A percentile compares a stretch with the other conserved stretches of the same genome.
Conservation (phyloP, 2,797 vertebrate genomes). For the Cynodonichthys magdalenae region DNA sequence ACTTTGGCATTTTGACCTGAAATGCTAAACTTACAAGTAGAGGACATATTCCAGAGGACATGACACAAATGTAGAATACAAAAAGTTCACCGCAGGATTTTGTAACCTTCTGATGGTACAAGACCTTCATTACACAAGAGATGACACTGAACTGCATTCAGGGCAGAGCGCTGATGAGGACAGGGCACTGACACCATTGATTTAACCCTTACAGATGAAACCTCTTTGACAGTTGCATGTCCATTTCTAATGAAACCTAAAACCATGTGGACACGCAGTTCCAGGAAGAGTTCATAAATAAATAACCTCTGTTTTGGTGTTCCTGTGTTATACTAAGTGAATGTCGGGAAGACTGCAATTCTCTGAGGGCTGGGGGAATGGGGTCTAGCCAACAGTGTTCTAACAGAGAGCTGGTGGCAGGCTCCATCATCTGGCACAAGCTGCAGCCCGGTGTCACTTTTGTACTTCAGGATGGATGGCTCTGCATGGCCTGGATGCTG, state of each 20-base stretch:
- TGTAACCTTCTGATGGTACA: conserved; percentile 41
- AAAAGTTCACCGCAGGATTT: conserved; percentile 42
- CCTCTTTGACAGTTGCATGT: conserved; percentile 59
- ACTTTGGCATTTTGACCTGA: conserved; percentile 18
- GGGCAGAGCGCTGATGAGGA: conserved; percentile 46
- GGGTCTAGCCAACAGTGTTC: conserved; percentile 64
- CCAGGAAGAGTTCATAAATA: conserved; percentile 82
- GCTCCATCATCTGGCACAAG: conserved; percentile 73
- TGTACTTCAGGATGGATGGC: conserved; percentile 76
- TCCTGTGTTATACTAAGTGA: conserved; percentile 72
- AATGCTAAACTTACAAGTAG: conserved; percentile 8
- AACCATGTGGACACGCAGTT: conserved; percentile 64
- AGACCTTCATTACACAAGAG: conserved; percentile 63
- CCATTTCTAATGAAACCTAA: conserved; percentile 73
- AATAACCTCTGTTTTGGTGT: conserved; percentile 81
- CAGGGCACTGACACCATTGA: conserved; percentile 54
- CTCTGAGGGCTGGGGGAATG: conserved; percentile 64
- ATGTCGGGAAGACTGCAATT: conserved; percentile 73
- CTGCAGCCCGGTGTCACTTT: conserved; percentile 71
- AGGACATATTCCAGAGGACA: conserved; percentile 33
- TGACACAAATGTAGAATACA: conserved; percentile 50
- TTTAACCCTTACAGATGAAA: conserved; percentile 59
- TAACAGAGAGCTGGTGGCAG: conserved; percentile 65
- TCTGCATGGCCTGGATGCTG: conserved; percentile 57
- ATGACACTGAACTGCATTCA: conserved; percentile 58